A percentile compares a stretch with the other conserved stretches of the same genome.
phyloP scores from a whole-genome alignment of 2,888 invertebrate species.

The Pheosia tremula region DNA sequence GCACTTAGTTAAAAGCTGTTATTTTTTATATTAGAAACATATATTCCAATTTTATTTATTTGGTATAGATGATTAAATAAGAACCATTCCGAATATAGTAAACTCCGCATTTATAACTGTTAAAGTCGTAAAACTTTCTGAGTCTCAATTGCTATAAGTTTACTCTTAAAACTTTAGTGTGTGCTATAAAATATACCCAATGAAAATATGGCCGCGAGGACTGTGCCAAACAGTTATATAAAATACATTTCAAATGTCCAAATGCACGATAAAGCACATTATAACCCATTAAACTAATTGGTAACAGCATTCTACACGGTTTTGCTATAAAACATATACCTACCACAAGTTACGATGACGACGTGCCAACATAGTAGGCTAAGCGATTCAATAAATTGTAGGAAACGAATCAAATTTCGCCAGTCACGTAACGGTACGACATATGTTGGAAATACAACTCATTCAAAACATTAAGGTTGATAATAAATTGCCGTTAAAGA shows the following conservation, averaged over 20 bases:
- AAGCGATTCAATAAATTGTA: neutral
- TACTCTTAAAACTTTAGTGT: neutral
- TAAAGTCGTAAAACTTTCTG: no score
- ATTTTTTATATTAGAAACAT: no score
- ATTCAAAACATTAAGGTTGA: no score
- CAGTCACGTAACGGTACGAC: slow-evolving; percentile 24
- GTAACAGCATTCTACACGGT: slow-evolving; percentile 8
- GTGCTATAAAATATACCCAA: neutral
- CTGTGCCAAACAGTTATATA: neutral
- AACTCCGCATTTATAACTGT: no score
- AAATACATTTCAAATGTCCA: neutral
- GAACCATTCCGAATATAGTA: no score
- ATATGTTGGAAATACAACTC: neutral
- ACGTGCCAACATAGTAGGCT: neutral
- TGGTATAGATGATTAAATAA: no score
- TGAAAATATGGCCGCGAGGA: neutral
- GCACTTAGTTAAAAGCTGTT: no score
- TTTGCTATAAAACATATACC: slow-evolving; percentile 1
- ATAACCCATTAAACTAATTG: slow-evolving; percentile 5
- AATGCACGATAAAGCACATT: slow-evolving; percentile 5
- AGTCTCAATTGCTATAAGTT: neutral
- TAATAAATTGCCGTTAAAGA: no score
- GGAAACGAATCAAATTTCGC: slow-evolving; percentile 7
- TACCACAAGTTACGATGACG: slow-evolving; percentile 1
- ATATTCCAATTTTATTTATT: no score